Evolutionary conservation across 2,113 vertebrate species (phyloP).

Genomic region (Scomber japonicus): DNA sequence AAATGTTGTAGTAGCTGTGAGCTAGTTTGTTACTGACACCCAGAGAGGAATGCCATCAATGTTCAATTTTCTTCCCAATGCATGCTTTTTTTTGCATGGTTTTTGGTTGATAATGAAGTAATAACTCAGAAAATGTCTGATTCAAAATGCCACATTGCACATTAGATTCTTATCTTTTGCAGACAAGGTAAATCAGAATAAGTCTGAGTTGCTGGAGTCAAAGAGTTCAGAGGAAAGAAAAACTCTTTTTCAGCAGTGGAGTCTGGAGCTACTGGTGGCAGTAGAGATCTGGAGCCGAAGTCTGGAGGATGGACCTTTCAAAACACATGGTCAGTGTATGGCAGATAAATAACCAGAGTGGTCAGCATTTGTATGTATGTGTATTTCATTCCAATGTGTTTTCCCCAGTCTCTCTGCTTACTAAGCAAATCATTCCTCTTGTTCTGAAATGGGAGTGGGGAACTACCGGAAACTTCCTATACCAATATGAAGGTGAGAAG

Average conservation of each 20-base stretch:
- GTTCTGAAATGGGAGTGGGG: conserved; percentile 75
- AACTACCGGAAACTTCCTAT: conserved; percentile 69
- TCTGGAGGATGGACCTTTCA: conserved; percentile 52
- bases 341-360: neutral
- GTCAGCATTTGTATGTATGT: neutral
- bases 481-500: conserved; percentile 64
- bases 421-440: conserved; percentile 43
- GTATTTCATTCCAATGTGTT: neutral
- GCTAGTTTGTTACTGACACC: neutral
- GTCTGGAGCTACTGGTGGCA: neutral
- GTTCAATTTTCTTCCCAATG: neutral
- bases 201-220: neutral
- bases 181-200: conserved; percentile 31
- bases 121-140: neutral
- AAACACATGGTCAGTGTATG: conserved; percentile 38
- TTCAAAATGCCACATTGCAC: neutral
- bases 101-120: neutral
- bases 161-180: conserved; percentile 2
- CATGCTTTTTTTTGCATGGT: neutral
- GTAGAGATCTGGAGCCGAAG: conserved; percentile 42
- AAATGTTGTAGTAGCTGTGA: neutral
- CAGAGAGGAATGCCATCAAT: neutral
- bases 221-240: conserved; percentile 37
- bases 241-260: conserved; percentile 11
- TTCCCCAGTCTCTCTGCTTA: conserved; percentile 53